Evolutionary conservation across 2,888 invertebrate species (phyloP), one percentile per base, ranked within the genome.

Genomic region (Digitonthophagus gazella): DNA sequence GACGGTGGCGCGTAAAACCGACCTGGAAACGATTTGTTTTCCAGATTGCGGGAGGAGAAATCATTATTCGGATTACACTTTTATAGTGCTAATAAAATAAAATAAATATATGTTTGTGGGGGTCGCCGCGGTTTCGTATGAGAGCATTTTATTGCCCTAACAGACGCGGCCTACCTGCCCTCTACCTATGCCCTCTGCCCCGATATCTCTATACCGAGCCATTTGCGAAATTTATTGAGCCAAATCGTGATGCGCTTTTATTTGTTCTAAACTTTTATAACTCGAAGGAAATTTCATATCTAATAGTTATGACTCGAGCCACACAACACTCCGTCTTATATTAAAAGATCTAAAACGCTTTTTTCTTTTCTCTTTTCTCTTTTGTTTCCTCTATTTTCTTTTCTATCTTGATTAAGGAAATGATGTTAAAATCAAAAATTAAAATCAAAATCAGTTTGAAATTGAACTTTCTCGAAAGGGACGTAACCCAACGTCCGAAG

Each of bases 201-300:
- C 77, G 78, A 80, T 44, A 11, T 44, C 28, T 44, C 28, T 44
- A 44, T 44, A 78, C 76, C 75, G 76, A 76, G 75, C 76, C 79
- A 78, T 80, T 79, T 79, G 76, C 76, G 75, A 78, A 80, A 81
- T 81, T 81, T 81, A 81, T 81, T 77, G 80, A 79, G 79, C 76
- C 78, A 79, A 80, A 81, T 80, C 81, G 80, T 79, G 80, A 77
- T 79, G 80, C 80, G 77, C 78, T 81, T 81, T 81, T 81, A 81
- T 80, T 80, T 78, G 76, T 76, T 74, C 79, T 79, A 79, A 81
- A 80, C 77, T 80, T 81, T 81, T 80, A 80, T 76, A 78, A 76
- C 78, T 76, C n/a, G 77, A 76, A 77, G 78, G 79, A 78, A 79
- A 78, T 80, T 80, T 79, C 78, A 78, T 80, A 80, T 78, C 73